These are phyloP conservation scores for Beaufortia kweichowensis DNA, from an alignment of 2,113 vertebrate genomes.

Conservation along the genomic window DNA sequence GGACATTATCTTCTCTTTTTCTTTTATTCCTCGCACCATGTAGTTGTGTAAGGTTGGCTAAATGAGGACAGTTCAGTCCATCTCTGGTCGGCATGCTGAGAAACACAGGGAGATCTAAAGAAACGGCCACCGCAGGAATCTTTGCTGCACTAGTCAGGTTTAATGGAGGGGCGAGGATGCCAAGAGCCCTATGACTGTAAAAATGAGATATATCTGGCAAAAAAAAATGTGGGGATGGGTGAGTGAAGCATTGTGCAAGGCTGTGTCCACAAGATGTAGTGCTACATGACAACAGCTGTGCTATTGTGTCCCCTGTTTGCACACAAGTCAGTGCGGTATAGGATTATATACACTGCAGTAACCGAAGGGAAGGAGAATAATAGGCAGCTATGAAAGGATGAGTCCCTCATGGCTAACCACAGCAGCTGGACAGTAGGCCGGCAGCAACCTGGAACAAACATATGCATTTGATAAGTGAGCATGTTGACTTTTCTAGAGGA, in stretches of 20 bases:
- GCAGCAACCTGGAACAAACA: slow-evolving; percentile 44
- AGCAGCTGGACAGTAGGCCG: slow-evolving; percentile 54
- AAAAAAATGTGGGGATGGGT: background rate
- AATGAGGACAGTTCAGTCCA: slow-evolving; percentile 47
- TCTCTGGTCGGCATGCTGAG: slow-evolving; percentile 34
- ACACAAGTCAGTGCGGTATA: slow-evolving; percentile 79
- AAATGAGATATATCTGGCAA: background rate
- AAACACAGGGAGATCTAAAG: slow-evolving; percentile 36
- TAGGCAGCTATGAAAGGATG: slow-evolving; percentile 50
- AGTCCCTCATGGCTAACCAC: slow-evolving; percentile 40
- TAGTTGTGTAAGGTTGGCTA: slow-evolving; percentile 40
- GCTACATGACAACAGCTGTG: slow-evolving; percentile 80
- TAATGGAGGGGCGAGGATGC: slow-evolving; percentile 55
- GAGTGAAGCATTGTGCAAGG: slow-evolving; percentile 66
- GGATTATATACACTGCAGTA: slow-evolving; percentile 79
- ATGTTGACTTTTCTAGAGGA: slow-evolving; percentile 41
- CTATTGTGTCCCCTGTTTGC: slow-evolving; percentile 80
- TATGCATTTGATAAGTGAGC: slow-evolving; percentile 43
- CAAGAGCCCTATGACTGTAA: slow-evolving; percentile 58
- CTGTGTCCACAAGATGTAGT: slow-evolving; percentile 78
- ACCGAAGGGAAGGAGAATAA: slow-evolving; percentile 51
- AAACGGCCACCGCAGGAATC: slow-evolving; percentile 11
- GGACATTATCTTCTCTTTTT: slow-evolving; percentile 23
- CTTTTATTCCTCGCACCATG: slow-evolving; percentile 9
- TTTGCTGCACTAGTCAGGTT: slow-evolving; percentile 5